Conservation (phyloP, 2,888 invertebrate species). For the Acanthococcus lagerstroemiae region DNA sequence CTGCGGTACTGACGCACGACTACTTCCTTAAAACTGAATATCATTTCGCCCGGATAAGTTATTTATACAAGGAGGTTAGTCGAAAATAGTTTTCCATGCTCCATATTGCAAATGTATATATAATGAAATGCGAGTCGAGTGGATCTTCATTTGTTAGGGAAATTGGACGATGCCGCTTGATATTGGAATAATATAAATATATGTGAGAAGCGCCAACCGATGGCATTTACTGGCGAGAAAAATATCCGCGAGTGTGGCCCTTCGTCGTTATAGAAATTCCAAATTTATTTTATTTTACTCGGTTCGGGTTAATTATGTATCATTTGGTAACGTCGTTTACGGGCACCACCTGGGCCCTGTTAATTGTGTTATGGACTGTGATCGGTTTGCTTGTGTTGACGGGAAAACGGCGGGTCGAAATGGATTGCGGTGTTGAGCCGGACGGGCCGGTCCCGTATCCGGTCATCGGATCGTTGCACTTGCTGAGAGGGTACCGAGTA, state of each 20-base stretch:
- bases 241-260: background rate
- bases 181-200: too few relatives aligned
- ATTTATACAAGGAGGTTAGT: conserved; percentile 26
- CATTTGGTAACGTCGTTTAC: conserved; percentile 4
- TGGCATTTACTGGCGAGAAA: too few relatives aligned
- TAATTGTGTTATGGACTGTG: conserved; percentile 8
- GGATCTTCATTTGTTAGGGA: conserved; percentile 22
- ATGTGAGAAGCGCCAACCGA: too few relatives aligned
- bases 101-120: conserved; percentile 10
- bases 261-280: background rate
- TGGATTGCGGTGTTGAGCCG: conserved; percentile 14
- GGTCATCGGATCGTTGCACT: conserved; percentile 49
- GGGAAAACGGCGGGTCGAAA: too few relatives aligned
- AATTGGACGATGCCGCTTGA: conserved; percentile 2
- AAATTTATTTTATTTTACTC: background rate
- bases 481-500: conserved; percentile 49
- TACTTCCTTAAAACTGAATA: background rate
- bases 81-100: conserved; percentile 22
- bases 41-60: background rate
- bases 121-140: conserved; percentile 19
- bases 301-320: too few relatives aligned
- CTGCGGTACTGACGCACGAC: background rate
- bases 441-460: conserved; percentile 47
- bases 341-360: conserved; percentile 9
- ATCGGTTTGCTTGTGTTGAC: conserved; percentile 13